A percentile compares a stretch with the other conserved stretches of the same genome.
These are phyloP conservation scores for Disparrhopalites patrizii DNA, from an alignment of 2,888 invertebrate genomes.

Conservation along the genomic window DNA sequence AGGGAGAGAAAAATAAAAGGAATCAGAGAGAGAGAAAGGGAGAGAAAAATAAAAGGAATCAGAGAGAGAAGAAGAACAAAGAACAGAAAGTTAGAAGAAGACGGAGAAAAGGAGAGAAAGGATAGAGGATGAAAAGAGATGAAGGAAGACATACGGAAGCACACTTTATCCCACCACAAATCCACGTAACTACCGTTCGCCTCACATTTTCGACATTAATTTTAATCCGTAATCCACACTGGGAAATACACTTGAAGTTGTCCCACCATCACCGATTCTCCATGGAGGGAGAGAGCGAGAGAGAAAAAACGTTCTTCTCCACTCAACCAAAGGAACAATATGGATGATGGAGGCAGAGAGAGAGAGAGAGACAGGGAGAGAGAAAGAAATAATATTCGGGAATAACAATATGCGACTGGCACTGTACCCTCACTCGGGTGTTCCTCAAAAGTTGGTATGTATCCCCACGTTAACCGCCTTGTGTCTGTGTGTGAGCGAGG, in stretches of 20 bases:
- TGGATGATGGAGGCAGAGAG: not conserved
- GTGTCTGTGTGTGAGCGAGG: no score
- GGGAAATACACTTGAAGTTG: no score
- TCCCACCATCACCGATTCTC: no score
- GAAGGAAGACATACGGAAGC: not conserved
- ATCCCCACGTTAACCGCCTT: no score
- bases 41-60: no score
- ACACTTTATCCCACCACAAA: conserved; percentile 11
- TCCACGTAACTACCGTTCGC: not conserved
- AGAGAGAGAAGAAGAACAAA: not conserved
- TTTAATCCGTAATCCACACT: not conserved
- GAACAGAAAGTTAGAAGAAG: not conserved
- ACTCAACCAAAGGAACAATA: not conserved
- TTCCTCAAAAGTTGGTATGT: no score
- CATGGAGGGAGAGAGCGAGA: no score
- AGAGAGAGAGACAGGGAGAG: not conserved
- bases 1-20: no score
- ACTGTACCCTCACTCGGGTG: not conserved
- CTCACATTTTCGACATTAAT: conserved; percentile 9
- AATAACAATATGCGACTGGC: conserved; percentile 16
- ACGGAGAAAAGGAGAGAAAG: no score
- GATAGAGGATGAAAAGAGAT: not conserved
- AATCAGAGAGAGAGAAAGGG: no score
- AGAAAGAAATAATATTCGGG: not conserved
- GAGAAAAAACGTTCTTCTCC: not conserved